Evolutionary conservation across 2,888 invertebrate species (phyloP).

Genomic region (Drosophila meridionalis): DNA sequence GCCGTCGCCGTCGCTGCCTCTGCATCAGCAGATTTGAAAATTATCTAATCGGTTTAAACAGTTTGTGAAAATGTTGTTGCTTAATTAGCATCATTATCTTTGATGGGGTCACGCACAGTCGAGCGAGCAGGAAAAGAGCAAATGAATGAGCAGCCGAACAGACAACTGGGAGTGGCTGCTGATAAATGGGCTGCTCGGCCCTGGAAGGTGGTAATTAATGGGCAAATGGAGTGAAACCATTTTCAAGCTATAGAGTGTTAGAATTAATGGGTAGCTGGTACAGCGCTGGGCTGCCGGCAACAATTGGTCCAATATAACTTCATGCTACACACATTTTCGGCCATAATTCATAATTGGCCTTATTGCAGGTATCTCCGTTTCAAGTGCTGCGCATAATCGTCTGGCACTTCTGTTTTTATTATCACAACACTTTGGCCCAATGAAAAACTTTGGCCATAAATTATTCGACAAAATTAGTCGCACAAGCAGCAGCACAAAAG

Average conservation of each 20-base stretch:
- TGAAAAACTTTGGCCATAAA: slow-evolving; percentile 70
- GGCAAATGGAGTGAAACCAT: slow-evolving; percentile 43
- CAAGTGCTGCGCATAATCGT: slow-evolving; percentile 69
- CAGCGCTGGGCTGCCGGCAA: neutral
- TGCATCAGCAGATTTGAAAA: slow-evolving; percentile 42
- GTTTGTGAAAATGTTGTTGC: slow-evolving; percentile 65
- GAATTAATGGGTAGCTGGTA: slow-evolving; percentile 34
- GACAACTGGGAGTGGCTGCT: slow-evolving; percentile 17
- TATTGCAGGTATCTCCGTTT: slow-evolving; percentile 3
- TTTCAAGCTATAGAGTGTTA: slow-evolving; percentile 47
- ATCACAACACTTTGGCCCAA: slow-evolving; percentile 40
- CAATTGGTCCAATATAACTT: slow-evolving; percentile 36
- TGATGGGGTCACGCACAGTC: slow-evolving; percentile 69
- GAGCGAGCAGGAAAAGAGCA: slow-evolving; percentile 32
- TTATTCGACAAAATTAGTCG: slow-evolving; percentile 67
- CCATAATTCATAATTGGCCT: slow-evolving; percentile 5
- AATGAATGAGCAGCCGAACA: neutral
- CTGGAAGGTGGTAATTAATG: slow-evolving; percentile 69
- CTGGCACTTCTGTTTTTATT: slow-evolving; percentile 43
- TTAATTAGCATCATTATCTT: slow-evolving; percentile 76
- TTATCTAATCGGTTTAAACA: slow-evolving; percentile 72
- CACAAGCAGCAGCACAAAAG: slow-evolving; percentile 11
- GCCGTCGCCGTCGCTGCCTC: neutral
- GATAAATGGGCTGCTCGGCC: slow-evolving; percentile 59
- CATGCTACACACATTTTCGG: neutral